phyloP scores from a whole-genome alignment of 2,888 invertebrate species.

The Metellina segmentata region DNA sequence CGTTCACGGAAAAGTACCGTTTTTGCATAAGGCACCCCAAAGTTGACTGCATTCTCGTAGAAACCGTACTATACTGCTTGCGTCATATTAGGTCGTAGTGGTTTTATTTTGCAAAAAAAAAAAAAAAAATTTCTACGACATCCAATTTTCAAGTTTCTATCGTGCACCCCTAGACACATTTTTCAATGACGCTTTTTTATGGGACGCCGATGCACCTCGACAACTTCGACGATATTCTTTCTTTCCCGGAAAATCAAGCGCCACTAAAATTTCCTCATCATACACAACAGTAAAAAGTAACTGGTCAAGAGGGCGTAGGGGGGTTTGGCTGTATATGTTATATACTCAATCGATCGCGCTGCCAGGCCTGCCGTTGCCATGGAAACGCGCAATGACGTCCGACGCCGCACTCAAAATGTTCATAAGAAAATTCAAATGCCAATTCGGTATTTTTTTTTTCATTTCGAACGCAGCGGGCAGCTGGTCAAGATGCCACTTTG shows the following conservation, averaged over 20 bases:
- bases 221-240: neutral
- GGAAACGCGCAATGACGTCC: slow-evolving; percentile 41
- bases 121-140: no score
- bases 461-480: neutral
- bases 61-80: no score
- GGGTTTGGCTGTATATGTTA: slow-evolving; percentile 3
- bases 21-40: no score
- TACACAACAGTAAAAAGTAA: neutral
- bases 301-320: neutral
- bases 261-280: neutral
- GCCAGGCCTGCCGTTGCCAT: slow-evolving; percentile 43
- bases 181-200: neutral
- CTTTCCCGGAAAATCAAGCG: neutral
- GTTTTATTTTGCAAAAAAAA: no score
- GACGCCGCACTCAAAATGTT: slow-evolving; percentile 35
- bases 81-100: no score
- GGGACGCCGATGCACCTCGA: neutral
- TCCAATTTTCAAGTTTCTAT: neutral
- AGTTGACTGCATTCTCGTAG: no score
- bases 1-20: no score
- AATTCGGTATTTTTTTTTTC: slow-evolving; percentile 12
- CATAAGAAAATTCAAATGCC: slow-evolving; percentile 22
- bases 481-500: slow-evolving; percentile 26
- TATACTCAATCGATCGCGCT: slow-evolving; percentile 35
- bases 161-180: neutral